A percentile compares a stretch with the other conserved stretches of the same genome.
phyloP scores from a whole-genome alignment of 1,140 invertebrate species.

The Drosophila mayri region DNA sequence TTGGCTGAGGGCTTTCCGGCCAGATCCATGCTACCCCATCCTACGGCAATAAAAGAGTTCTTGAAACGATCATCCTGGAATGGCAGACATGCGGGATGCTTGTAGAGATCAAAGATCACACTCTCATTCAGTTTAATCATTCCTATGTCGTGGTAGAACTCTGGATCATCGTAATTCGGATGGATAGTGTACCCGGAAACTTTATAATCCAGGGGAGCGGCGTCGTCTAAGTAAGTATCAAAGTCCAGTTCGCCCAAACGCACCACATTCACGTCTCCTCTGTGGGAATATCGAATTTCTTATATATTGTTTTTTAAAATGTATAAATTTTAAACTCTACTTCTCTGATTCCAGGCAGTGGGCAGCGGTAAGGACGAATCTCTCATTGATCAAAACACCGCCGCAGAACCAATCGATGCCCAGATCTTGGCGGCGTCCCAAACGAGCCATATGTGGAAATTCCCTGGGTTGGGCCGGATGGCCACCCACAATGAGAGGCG shows the following conservation, averaged over 20 bases:
- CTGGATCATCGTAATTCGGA: slow-evolving; percentile 55
- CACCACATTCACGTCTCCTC: slow-evolving; percentile 68
- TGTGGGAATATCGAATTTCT: slow-evolving; percentile 1
- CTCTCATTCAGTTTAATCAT: slow-evolving; percentile 54
- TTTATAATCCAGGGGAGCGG: slow-evolving; percentile 61
- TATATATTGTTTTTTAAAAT: background rate
- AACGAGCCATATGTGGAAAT: slow-evolving; percentile 84
- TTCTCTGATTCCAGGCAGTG: slow-evolving; percentile 77
- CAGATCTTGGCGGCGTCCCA: slow-evolving; percentile 52
- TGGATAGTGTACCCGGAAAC: slow-evolving; percentile 51
- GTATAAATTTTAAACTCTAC: slow-evolving; percentile 30
- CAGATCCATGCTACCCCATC: slow-evolving; percentile 64
- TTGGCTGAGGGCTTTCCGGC: slow-evolving; percentile 59
- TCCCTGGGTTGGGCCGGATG: slow-evolving; percentile 75
- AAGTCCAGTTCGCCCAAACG: slow-evolving; percentile 77
- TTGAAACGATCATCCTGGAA: slow-evolving; percentile 37
- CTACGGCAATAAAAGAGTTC: slow-evolving; percentile 63
- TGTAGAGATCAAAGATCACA: slow-evolving; percentile 67
- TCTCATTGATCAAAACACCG: slow-evolving; percentile 81
- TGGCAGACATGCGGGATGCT: slow-evolving; percentile 79
- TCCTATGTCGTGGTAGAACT: slow-evolving; percentile 76
- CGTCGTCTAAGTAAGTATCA: slow-evolving; percentile 56
- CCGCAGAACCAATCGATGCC: slow-evolving; percentile 78
- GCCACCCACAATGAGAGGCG: slow-evolving; percentile 71
- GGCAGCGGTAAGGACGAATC: slow-evolving; percentile 83